phyloP scores from a whole-genome alignment of 2,113 vertebrate genomes.

The Mesocricetus auratus region DNA sequence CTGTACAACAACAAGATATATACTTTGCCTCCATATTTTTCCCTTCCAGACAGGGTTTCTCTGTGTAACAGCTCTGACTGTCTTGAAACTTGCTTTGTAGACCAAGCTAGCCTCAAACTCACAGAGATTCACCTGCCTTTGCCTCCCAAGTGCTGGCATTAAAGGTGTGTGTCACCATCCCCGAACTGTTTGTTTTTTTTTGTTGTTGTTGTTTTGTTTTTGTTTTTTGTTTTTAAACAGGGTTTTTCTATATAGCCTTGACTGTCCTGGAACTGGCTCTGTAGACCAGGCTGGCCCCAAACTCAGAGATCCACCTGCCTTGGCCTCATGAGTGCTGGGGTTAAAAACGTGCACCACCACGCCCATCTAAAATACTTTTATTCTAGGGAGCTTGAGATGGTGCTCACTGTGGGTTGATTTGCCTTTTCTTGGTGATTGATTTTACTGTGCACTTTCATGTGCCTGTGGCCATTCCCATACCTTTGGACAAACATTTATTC shows the following conservation, averaged over 20 bases:
- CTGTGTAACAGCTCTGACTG: not conserved
- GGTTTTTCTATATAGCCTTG: not conserved
- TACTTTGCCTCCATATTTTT: not conserved
- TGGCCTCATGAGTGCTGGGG: not conserved
- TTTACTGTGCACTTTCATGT: not conserved
- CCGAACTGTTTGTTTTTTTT: too few species aligned
- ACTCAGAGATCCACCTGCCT: not conserved
- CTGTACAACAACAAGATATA: not conserved
- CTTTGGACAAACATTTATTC: not conserved
- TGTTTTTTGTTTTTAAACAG: too few species aligned
- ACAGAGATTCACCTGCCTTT: not conserved
- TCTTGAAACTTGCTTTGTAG: not conserved
- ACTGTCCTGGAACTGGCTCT: not conserved
- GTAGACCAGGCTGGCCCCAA: not conserved
- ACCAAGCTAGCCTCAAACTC: not conserved
- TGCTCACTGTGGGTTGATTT: not conserved
- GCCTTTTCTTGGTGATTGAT: not conserved
- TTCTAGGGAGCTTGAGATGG: not conserved
- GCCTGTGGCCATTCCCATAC: not conserved
- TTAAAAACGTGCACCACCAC: not conserved
- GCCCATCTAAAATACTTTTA: not conserved
- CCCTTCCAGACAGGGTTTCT: not conserved
- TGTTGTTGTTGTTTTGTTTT: too few species aligned
- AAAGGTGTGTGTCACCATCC: too few species aligned
- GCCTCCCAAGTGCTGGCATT: too few species aligned